Percentiles rank a stretch among this genome's conserved stretches.
phyloP scores from a whole-genome alignment of 2,888 invertebrate species.

The Aleiodes leptofemur region DNA sequence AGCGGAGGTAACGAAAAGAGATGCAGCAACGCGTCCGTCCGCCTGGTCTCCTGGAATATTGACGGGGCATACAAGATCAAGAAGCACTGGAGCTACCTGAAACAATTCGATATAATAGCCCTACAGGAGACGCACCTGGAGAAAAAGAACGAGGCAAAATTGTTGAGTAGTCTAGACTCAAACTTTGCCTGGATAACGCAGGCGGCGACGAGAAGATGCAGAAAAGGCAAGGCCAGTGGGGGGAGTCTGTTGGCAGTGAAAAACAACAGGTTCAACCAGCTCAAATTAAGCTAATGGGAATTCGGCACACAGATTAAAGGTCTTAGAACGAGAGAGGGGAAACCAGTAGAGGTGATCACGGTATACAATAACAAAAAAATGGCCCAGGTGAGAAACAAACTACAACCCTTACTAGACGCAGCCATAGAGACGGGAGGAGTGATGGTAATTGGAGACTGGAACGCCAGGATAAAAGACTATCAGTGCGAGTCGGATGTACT shows the following conservation, averaged over 20 bases:
- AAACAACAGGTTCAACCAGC: constrained; percentile 11
- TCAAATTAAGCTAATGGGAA: constrained; percentile 35
- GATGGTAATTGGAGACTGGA: no score
- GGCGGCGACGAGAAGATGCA: constrained; percentile 38
- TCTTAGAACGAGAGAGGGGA: no score
- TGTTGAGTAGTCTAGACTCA: neutral
- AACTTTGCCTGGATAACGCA: constrained; percentile 30
- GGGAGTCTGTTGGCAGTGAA: constrained; percentile 38
- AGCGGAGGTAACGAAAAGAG: neutral
- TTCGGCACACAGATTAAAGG: constrained; percentile 34
- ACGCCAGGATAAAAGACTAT: no score
- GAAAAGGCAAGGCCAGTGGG: constrained; percentile 44
- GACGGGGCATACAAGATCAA: constrained; percentile 38
- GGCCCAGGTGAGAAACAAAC: no score
- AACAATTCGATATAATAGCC: constrained; percentile 35
- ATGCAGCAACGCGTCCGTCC: neutral
- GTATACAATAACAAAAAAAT: no score
- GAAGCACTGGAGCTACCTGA: constrained; percentile 35
- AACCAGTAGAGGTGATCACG: no score
- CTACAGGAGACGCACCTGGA: constrained; percentile 49
- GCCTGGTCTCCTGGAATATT: constrained; percentile 39
- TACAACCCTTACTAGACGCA: no score
- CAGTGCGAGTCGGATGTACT: no score
- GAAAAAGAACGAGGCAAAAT: constrained; percentile 27
- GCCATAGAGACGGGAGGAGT: no score